Evolutionary conservation across 2,888 invertebrate genomes (phyloP).

Genomic region (Synanthedon tipuliformis): DNA sequence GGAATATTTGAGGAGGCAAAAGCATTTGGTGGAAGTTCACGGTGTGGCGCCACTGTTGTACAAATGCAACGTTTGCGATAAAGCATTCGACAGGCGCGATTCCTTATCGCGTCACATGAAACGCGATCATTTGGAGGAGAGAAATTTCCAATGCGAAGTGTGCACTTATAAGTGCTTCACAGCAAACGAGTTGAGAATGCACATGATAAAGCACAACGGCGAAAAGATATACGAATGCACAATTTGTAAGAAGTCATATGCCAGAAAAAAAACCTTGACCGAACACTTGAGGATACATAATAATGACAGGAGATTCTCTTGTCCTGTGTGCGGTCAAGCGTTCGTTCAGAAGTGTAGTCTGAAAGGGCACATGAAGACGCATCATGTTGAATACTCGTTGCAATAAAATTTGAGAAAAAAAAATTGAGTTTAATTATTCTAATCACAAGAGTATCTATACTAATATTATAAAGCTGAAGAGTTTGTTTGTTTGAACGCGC

Average conservation of each 20-base stretch:
- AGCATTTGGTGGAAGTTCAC: slow-evolving; percentile 42
- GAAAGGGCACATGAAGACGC: slow-evolving; percentile 49
- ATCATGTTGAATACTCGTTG: slow-evolving; percentile 27
- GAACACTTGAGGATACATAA: slow-evolving; percentile 55
- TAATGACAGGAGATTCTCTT: slow-evolving; percentile 45
- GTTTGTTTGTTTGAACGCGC: too few species aligned
- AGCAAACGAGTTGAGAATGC: slow-evolving; percentile 36
- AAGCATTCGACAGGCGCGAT: slow-evolving; percentile 28
- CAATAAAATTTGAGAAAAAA: too few species aligned
- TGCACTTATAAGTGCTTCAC: slow-evolving; percentile 18
- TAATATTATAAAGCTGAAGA: too few species aligned
- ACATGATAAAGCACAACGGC: slow-evolving; percentile 45
- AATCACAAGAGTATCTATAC: too few species aligned
- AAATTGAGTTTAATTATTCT: too few species aligned
- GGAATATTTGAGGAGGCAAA: slow-evolving; percentile 43
- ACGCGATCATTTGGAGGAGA: slow-evolving; percentile 7
- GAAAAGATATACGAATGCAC: slow-evolving; percentile 41
- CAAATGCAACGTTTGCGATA: slow-evolving; percentile 46
- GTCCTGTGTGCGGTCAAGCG: slow-evolving; percentile 43
- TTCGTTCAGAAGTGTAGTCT: slow-evolving; percentile 55
- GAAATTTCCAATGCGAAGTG: slow-evolving; percentile 5
- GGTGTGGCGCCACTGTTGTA: slow-evolving; percentile 37
- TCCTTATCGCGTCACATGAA: slow-evolving; percentile 12
- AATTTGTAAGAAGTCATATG: slow-evolving; percentile 51
- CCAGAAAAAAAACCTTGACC: slow-evolving; percentile 41